These are phyloP conservation scores for Chromis chromis DNA, from an alignment of 2,797 vertebrate species.

Conservation along the genomic window DNA sequence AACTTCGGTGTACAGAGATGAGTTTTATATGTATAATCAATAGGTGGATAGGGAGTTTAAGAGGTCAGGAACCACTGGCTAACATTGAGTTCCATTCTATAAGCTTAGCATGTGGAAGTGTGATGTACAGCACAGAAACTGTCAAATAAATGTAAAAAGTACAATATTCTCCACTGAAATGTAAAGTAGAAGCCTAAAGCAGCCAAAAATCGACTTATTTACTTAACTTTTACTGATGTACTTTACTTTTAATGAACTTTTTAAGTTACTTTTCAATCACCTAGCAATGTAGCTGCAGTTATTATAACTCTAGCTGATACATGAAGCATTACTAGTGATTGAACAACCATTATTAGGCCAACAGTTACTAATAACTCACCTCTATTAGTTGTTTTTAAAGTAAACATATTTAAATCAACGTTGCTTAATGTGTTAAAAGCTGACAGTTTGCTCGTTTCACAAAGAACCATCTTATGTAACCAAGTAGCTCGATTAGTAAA, in stretches of 20 bases:
- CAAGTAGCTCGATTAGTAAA: neutral
- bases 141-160: neutral
- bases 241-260: too few relatives aligned
- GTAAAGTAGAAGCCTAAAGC: neutral
- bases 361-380: neutral
- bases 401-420: neutral
- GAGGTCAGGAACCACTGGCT: too few relatives aligned
- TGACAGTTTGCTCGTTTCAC: neutral
- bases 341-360: neutral
- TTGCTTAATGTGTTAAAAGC: neutral
- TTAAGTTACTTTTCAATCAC: too few relatives aligned
- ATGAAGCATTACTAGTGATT: neutral
- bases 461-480: constrained; percentile 20
- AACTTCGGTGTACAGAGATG: too few relatives aligned
- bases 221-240: too few relatives aligned
- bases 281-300: neutral
- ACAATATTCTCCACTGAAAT: neutral
- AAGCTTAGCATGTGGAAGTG: too few relatives aligned
- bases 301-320: neutral
- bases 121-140: neutral
- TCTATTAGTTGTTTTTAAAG: neutral
- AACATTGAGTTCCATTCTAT: too few relatives aligned
- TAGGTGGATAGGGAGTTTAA: too few relatives aligned
- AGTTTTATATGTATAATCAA: too few relatives aligned
- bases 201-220: too few relatives aligned